Conservation (phyloP, 1,140 invertebrate species). For the Aphidius gifuensis region DNA sequence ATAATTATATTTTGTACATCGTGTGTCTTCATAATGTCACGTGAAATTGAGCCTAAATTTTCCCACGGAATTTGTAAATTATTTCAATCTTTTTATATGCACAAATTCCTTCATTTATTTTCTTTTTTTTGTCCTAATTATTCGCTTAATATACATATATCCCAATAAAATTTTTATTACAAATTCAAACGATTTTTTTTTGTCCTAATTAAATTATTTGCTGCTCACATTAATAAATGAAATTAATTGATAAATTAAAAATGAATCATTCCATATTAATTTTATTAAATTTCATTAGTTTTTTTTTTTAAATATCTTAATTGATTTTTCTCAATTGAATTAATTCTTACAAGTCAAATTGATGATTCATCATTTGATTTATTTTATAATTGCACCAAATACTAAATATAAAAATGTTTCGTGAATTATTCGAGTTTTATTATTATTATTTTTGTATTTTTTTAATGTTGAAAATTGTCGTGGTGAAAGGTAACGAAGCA, state of each 20-base stretch:
- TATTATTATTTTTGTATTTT: background rate
- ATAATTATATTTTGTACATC: constrained; percentile 3
- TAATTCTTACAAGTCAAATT: too few relatives aligned
- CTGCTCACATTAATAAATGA: too few relatives aligned
- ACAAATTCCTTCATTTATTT: background rate
- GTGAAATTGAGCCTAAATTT: constrained; percentile 20
- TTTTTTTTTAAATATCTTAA: background rate
- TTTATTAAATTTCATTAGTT: background rate
- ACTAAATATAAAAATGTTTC: too few relatives aligned
- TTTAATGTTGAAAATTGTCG: constrained; percentile 10
- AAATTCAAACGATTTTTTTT: background rate
- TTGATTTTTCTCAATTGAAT: background rate
- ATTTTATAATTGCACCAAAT: too few relatives aligned
- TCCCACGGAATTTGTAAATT: constrained; percentile 12
- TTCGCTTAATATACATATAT: background rate
- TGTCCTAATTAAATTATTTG: background rate
- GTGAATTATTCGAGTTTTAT: background rate
- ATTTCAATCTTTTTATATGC: background rate
- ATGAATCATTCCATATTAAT: too few relatives aligned
- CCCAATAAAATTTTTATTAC: constrained; percentile 6
- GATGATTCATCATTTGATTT: too few relatives aligned
- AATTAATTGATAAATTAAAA: too few relatives aligned
- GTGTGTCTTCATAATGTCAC: constrained; percentile 25
- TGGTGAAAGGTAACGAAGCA: constrained; percentile 19
- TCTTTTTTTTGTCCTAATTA: background rate